Percentiles rank a stretch among this genome's conserved stretches.
Evolutionary conservation across 2,113 vertebrate genomes (phyloP).

Genomic region (Meles meles): DNA sequence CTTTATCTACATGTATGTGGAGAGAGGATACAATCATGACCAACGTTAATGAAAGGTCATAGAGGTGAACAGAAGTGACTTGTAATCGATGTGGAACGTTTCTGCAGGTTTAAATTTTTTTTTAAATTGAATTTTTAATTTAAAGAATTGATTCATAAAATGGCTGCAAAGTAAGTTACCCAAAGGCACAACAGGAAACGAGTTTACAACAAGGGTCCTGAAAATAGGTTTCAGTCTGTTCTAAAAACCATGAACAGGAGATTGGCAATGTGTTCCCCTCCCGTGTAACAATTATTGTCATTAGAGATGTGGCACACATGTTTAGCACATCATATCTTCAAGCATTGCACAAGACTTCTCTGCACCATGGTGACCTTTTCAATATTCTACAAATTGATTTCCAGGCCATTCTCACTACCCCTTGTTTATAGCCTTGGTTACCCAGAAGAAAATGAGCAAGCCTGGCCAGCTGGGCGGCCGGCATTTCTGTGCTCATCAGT

Average conservation of each 20-base stretch:
- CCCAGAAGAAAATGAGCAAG: constrained; percentile 52
- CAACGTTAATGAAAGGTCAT: not conserved
- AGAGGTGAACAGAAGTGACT: not conserved
- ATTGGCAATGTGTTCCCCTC: not conserved
- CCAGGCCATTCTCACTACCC: constrained; percentile 30
- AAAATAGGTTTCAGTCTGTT: not conserved
- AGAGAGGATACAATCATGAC: not conserved
- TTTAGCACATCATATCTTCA: constrained; percentile 48
- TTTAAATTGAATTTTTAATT: constrained; percentile 2
- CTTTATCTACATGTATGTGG: not conserved
- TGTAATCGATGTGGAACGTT: not conserved
- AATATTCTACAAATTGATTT: constrained; percentile 74
- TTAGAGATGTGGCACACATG: constrained; percentile 21
- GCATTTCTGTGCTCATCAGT: constrained; percentile 46
- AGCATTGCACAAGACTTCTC: constrained; percentile 33
- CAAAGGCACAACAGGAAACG: not conserved
- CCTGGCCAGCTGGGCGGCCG: constrained; percentile 19
- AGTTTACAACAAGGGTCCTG: not conserved
- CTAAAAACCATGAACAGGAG: not conserved
- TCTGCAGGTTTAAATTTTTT: not conserved
- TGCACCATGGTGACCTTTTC: constrained; percentile 75
- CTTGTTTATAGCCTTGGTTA: constrained; percentile 63
- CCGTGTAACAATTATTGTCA: constrained; percentile 36
- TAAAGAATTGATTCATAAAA: not conserved
- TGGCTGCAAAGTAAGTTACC: not conserved